Evolutionary conservation across 2,888 invertebrate species (phyloP), one percentile per base, ranked within the genome.

Genomic region (Pogonocherus hispidulus): DNA sequence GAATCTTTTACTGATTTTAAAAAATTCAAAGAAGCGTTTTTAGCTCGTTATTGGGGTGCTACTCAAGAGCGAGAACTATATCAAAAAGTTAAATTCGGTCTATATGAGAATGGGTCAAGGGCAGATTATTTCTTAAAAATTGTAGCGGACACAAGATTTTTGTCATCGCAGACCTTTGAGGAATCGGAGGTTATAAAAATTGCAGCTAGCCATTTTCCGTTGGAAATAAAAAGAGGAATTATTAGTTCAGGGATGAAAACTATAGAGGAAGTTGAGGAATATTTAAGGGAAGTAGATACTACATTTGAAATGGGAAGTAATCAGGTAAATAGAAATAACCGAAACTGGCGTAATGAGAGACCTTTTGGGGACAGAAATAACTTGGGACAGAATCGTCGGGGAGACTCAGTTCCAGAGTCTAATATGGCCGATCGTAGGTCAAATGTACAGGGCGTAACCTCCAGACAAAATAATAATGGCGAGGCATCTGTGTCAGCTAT

Each of bases 91-190:
- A 59, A 60, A 52, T 68, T 55, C 18, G 70, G 63, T 14, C 4
- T 8, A 5, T 64, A 67, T 64, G 64, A 67, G 27, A 52, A 37
- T 46, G 70, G 70, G 2, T 60, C 49, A 8, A n/a, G 65, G 14
- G 68, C 63, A 6, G 63, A 68, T 32, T 71, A 71, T 71, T 71
- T 68, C 56, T 57, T 68, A 9, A 60, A 62, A 56, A 16, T 55
- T 11, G 37, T 65, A 9, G 8, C 23, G 1, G 67, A 67, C 27
- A 54, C 67, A 2, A 52, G 27, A 20, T 68, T 47, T 62, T 66
- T 65, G 47, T 19, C 20, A n/a, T 37, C 46, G 19, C 44, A 14
- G 1, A 14, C 23, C 0, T 22, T 49, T 8, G 37, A 35, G 0
- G 65, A 54, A 8, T 8, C n/a, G 11, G 52, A 68, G 19, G 6